Base-by-base conservation (phyloP, 2,888 invertebrate genomes). In the Esperia sulphurella region DNA sequence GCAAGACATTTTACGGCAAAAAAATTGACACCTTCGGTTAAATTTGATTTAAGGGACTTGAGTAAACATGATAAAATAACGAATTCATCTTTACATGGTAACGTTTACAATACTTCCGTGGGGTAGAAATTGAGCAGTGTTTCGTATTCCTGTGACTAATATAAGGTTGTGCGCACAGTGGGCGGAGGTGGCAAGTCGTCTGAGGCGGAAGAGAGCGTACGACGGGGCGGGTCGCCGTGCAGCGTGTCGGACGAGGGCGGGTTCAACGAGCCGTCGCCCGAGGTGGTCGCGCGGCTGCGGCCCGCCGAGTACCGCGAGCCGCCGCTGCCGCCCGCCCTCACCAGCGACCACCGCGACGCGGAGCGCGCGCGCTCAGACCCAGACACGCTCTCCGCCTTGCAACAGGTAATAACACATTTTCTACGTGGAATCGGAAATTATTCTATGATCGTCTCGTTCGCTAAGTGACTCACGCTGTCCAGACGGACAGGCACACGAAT, bases 241-340 rank as follows among this genome's bases (percentile, higher is more conserved):
- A 91, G 91, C 58, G 86, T 83, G 52, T 92, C 92, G 14, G 94
- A 94, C 75, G 94, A 94, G 71, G 93, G 93, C 46, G 93, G 94
- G 44, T 93, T 93, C 83, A 93, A 94, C 79, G 94, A 94, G 78
- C 93, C 93, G 21, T 92, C 92, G 53, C 93, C 93, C 12, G 93
- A 93, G 76, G 92, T 94, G 63, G 93, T 93, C 77, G 93, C 93
- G 53, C 87, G 92, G 49, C 72, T 92, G 59, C 78, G 80, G 57
- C 88, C 88, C 30, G 86, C 86, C 4, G 87, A 86, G 48, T 85
- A 83, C 71, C 78, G 87, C 55, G 85, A 83, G 48, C 80, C 79
- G 41, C 71, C 71, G 38, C 71, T 75, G 45, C 71, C 71, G 39
- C 57, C 60, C 46, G 71, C 75, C 43, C 79, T 83, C 63, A 81